phyloP scores from a whole-genome alignment of 2,113 vertebrate genomes.

The Rallus limicola region DNA sequence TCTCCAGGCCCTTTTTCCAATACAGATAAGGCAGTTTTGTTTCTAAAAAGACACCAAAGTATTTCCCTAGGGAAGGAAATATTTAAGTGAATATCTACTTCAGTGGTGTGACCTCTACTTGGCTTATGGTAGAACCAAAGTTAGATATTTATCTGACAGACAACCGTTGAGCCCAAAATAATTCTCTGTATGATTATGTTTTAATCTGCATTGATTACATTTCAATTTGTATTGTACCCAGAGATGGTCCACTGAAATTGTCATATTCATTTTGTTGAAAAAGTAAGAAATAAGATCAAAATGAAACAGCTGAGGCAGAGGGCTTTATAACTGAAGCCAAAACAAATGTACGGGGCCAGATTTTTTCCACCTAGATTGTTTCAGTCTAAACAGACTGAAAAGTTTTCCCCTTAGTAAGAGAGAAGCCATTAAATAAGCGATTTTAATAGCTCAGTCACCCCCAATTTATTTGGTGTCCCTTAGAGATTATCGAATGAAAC shows the following conservation, averaged over 20 bases:
- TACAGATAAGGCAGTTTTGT: not conserved
- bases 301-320: conserved; percentile 63
- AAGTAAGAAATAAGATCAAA: conserved; percentile 67
- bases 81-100: not conserved
- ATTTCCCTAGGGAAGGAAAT: not conserved
- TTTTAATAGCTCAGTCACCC: conserved; percentile 69
- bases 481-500: conserved; percentile 67
- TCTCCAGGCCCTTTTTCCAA: not conserved
- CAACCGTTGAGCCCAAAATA: not conserved
- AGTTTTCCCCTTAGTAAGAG: conserved; percentile 64
- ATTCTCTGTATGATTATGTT: not conserved
- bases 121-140: not conserved
- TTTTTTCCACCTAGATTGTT: conserved; percentile 77
- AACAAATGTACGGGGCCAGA: conserved; percentile 65
- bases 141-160: not conserved
- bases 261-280: conserved; percentile 36
- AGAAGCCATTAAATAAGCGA: conserved; percentile 69
- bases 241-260: conserved; percentile 32
- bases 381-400: conserved; percentile 72
- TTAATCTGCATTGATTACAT: not conserved
- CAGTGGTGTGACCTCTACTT: not conserved
- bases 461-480: conserved; percentile 67
- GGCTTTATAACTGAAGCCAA: conserved; percentile 66
- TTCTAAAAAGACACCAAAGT: not conserved
- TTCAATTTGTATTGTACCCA: conserved; percentile 1